Evolutionary conservation across 2,888 invertebrate species (phyloP), one percentile per base, ranked within the genome.

Genomic region (Parthenolecanium corni): DNA sequence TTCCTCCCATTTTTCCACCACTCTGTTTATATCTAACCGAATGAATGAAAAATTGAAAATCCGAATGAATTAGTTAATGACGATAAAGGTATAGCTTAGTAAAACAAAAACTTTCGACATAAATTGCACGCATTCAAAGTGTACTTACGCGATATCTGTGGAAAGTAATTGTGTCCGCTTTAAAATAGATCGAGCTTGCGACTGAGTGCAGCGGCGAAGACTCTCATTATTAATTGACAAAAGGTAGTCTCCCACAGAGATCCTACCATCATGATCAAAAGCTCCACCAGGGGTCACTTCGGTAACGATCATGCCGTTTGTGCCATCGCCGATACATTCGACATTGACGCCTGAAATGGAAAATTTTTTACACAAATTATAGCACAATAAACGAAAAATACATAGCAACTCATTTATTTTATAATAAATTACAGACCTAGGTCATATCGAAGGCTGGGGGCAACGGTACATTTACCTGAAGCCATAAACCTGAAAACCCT

Each of bases 141-240:
- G 20, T 38, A 56, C 70, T 67, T 69, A 81, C 81, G 76, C 78
- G 69, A 81, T 76, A 70, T 80, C 79, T 38, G 76, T 75, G 56
- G 78, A 77, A 64, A 79, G 73, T 14, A 81, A 75, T 67, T 80
- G 78, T 18, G 79, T 77, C 56, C 80, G 71, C 54, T 79, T 73
- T 47, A 82, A 72, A 61, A 82, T 79, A 49, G 80, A 79, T 64
- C 78, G 69, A 1, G 79, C 80, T 71, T 81, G 79, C 5, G 79
- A 75, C 68, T 77, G 79, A 20, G 79, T 79, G 21, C 78, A 76
- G 65, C 76, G 75, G 31, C 80, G 72, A 69, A 82, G 72, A 65
- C 74, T 76, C 71, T 81, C 80, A 69, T 79, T 77, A 72, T 82
- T 82, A 64, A 82, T 73, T 47, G 76, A 73, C 18, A 78, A 74